Conservation (phyloP, 1,140 invertebrate genomes). For the Acromyrmex heyeri region DNA sequence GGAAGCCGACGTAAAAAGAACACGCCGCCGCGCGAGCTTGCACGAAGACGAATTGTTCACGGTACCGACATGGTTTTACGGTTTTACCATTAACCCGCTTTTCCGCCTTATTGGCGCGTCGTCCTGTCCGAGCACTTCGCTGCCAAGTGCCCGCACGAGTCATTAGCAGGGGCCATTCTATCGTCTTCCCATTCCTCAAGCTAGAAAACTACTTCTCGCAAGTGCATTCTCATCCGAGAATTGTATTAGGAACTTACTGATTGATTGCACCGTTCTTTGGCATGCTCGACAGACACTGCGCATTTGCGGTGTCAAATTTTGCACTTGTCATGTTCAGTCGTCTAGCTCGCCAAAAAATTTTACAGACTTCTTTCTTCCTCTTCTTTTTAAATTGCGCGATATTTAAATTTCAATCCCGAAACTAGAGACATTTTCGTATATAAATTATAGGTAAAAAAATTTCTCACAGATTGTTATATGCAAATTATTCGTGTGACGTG, state of each 20-base stretch:
- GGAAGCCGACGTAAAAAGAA: constrained; percentile 16
- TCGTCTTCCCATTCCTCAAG: background rate
- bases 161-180: constrained; percentile 28
- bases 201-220: constrained; percentile 24
- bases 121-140: background rate
- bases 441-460: background rate
- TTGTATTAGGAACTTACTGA: background rate
- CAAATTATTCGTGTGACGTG: background rate
- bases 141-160: constrained; percentile 22
- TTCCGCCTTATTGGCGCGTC: constrained; percentile 54
- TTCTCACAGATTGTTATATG: background rate
- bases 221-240: constrained; percentile 44
- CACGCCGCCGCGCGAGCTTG: background rate
- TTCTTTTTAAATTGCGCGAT: background rate
- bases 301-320: background rate
- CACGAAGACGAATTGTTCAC: constrained; percentile 46
- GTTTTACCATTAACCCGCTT: constrained; percentile 51
- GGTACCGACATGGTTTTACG: constrained; percentile 36
- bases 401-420: background rate
- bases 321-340: background rate
- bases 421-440: background rate
- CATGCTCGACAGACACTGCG: background rate
- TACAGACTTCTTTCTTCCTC: background rate
- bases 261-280: background rate
- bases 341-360: background rate